Conservation (phyloP, 1,140 invertebrate species). For the Drosophila littoralis region DNA sequence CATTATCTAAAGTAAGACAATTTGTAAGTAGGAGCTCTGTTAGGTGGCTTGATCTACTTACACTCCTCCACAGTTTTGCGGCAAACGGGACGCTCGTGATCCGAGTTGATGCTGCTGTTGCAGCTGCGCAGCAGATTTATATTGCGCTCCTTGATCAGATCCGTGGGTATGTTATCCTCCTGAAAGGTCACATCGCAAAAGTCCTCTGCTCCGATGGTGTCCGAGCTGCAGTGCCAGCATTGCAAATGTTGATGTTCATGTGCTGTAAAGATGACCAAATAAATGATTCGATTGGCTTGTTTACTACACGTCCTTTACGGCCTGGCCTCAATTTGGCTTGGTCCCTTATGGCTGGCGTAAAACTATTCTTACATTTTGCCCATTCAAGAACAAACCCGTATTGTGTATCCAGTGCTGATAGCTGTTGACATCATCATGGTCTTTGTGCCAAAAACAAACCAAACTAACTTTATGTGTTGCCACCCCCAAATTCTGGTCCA, state of each 20-base stretch:
- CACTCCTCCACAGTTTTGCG: conserved; percentile 80
- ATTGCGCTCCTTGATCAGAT: conserved; percentile 66
- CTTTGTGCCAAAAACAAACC: conserved; percentile 11
- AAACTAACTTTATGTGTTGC: conserved; percentile 25
- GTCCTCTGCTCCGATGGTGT: conserved; percentile 73
- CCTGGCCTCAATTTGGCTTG: conserved; percentile 24
- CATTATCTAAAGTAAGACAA: conserved; percentile 57
- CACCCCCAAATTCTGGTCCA: conserved; percentile 13
- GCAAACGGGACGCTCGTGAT: conserved; percentile 76
- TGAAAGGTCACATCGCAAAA: conserved; percentile 76
- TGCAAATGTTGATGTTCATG: conserved; percentile 59
- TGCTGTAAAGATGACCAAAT: conserved; percentile 29
- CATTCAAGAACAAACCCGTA: background rate
- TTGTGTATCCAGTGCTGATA: background rate
- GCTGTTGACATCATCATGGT: conserved; percentile 70
- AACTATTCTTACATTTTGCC: no score
- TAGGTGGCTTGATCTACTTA: conserved; percentile 28
- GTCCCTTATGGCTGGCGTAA: no score
- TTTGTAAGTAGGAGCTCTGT: background rate
- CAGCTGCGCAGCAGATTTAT: conserved; percentile 72
- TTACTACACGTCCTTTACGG: conserved; percentile 19
- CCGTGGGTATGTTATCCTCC: conserved; percentile 74
- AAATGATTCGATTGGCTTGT: conserved; percentile 17
- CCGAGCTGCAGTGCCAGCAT: conserved; percentile 82
- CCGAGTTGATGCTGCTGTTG: conserved; percentile 76